Base-by-base conservation (phyloP, 2,113 vertebrate species). In the Lethenteron reissneri region DNA sequence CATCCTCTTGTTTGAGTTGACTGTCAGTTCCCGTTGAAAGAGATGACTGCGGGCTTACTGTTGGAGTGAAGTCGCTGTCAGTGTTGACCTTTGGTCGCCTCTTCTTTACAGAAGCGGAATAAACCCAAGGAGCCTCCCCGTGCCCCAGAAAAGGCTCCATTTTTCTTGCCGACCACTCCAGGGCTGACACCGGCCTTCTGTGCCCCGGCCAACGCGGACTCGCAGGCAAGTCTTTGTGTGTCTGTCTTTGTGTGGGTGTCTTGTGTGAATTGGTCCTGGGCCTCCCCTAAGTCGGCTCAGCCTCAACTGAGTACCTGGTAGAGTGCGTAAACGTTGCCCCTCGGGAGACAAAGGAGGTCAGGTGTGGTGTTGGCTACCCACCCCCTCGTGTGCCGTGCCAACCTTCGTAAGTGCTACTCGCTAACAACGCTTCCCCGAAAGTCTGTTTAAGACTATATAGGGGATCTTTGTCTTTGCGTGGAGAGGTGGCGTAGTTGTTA, bases 101-200 rank as follows among this genome's bases (percentile, higher is more conserved):
- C 71, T 74, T 25, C 70, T 76, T 71, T 78, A 73, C 78, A 97
- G 92, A 87, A 82, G 85, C 85, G 80, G 75, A 97, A 97, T 77
- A 92, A 89, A 76, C 89, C 92, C 8, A 83, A 79, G 74, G 85
- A 87, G 71, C 85, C 89, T 56, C 91, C 88, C 2, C 84, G 82
- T 77, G 80, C 87, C 74, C 85, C 88, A 0, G 82, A 84, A 72
- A 80, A 87, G 1, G 88, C 87, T 2, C 92, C 92, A 3, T 97
- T 96, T 81, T 97, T 97, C 77, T 87, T 97, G 74, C 91, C 91
- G 56, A 97, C 91, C 1, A 58, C 91, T 80, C 83, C 94, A 69
- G 94, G 94, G 59, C 85, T 97, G 60, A 80, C 84, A 3, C 89
- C 94, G 12, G 83, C 72, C 58, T 96, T 89, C 1, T 58, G 77